Evolutionary conservation across 2,888 invertebrate species (phyloP), one percentile per base, ranked within the genome.

Genomic region (Polydrusus pterygomalis): DNA sequence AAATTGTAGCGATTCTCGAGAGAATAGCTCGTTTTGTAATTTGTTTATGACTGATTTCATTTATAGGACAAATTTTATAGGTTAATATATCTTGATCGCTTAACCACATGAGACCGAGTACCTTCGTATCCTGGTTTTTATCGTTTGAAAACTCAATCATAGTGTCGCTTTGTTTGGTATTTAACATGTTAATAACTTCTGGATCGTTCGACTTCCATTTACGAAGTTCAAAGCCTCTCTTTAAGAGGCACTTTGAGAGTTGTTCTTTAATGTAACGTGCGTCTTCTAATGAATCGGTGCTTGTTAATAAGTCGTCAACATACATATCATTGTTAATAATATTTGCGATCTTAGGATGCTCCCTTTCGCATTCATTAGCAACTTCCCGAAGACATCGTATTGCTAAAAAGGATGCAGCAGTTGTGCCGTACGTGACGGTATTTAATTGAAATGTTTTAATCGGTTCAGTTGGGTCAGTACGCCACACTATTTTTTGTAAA

Each of bases 301-400:
- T 63, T 7, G 73, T 75, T 2, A 80, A 56, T 6, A 80, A 15
- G 64, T 80, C 77, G 17, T 80, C 80, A 6, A 80, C 74, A 45
- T 80, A 80, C 62, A 80, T 78, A 43, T 78, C 75, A 25, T 78
- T 63, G 25, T 34, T 10, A 18, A 79, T 79, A 6, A 74, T 68
- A 17, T 64, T n/a, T 7, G 77, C 65, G n/a, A 74, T 60, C 15
- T 65, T 17, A 5, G 69, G 78, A 51, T 76, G 13, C 5, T 63
- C 40, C 13, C 47, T 18, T 56, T 56, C 30, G 15, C 47, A 45
- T 62, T 76, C 70, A 25, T 56, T 71, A 17, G 71, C 75, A 5
- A 79, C 15, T 60, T 79, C 60, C 1, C 49, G 8, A 9, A 79
- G 25, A 54, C 76, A 78, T 3, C 77, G 49, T 43, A 75, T 74